Percentiles rank a stretch among this genome's conserved stretches.
phyloP scores from a whole-genome alignment of 2,797 vertebrate species.

The Pempheris klunzingeri region DNA sequence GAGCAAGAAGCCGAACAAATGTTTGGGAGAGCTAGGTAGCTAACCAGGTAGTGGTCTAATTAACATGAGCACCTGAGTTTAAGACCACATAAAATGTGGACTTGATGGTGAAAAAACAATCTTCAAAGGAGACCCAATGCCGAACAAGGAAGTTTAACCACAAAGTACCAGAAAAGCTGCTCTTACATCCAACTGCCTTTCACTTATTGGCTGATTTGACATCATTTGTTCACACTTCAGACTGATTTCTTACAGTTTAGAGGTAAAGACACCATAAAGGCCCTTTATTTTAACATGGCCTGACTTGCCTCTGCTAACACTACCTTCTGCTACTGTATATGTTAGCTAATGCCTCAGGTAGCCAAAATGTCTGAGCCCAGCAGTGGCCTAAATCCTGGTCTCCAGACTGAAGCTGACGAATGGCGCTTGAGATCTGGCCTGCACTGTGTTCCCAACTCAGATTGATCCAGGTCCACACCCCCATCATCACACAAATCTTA shows the following conservation, averaged over 20 bases:
- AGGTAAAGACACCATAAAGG: background rate
- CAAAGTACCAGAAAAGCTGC: background rate
- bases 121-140: background rate
- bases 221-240: background rate
- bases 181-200: background rate
- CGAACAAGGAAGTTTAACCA: no score
- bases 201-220: background rate
- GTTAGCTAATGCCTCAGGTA: no score
- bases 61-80: background rate
- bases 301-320: background rate
- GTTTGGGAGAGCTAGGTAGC: background rate
- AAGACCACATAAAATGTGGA: background rate
- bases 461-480: constrained; percentile 2
- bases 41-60: background rate
- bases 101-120: background rate
- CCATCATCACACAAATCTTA: background rate
- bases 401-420: background rate
- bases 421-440: background rate
- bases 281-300: background rate
- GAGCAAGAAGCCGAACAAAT: background rate
- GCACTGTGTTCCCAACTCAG: background rate
- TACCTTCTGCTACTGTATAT: background rate
- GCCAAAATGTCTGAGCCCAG: background rate
- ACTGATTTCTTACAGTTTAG: background rate
- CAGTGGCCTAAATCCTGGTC: background rate